Conservation (phyloP, 2,888 invertebrate species). For the Tipula unca region DNA sequence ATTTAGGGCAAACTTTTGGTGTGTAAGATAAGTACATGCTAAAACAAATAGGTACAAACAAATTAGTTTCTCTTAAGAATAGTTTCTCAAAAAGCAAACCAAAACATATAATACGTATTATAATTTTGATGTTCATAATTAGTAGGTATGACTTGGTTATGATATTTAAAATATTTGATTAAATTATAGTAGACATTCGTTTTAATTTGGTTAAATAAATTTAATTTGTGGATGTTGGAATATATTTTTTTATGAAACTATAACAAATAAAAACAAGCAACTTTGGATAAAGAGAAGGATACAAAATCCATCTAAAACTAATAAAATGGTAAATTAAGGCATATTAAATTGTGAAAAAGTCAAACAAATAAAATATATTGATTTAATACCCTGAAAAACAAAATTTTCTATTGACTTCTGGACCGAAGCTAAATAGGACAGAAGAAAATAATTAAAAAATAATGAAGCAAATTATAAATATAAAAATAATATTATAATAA, state of each 20-base stretch:
- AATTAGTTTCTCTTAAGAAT: too few relatives aligned
- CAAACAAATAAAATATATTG: conserved; percentile 24
- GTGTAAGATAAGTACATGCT: not conserved
- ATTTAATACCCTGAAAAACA: conserved; percentile 25
- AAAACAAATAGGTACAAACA: not conserved
- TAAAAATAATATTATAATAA: not conserved
- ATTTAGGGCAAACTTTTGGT: not conserved
- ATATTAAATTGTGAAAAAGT: conserved; percentile 15
- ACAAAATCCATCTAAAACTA: not conserved
- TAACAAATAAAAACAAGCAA: not conserved
- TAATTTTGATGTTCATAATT: too few relatives aligned
- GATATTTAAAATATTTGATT: not conserved
- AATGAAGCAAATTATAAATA: conserved; percentile 21
- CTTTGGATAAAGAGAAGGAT: not conserved
- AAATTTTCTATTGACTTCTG: conserved; percentile 47
- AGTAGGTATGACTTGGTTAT: too few relatives aligned
- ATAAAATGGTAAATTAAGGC: not conserved
- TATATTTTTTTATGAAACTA: too few relatives aligned
- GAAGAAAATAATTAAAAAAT: conserved; percentile 20
- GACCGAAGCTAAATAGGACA: conserved; percentile 45
- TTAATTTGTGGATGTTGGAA: too few relatives aligned
- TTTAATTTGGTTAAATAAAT: not conserved
- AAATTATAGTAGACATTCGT: not conserved
- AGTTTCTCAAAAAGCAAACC: too few relatives aligned
- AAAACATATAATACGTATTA: too few relatives aligned